Conservation (phyloP, 2,888 invertebrate genomes). For the Drosophila glabriapex region DNA sequence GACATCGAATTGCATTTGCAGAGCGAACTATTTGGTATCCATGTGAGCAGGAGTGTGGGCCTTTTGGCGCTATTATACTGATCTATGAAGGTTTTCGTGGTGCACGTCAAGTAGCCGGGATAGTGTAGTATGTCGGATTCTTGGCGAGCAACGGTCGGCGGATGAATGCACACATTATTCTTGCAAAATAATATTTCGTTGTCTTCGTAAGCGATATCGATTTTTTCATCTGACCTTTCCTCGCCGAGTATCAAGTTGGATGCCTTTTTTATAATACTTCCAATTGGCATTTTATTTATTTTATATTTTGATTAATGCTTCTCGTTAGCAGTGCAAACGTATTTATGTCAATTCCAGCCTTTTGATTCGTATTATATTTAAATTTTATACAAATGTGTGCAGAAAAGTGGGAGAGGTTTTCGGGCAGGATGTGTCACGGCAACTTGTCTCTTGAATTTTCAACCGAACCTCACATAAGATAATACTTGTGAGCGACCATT, state of each 20-base stretch:
- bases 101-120: constrained; percentile 96
- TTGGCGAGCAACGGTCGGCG: constrained; percentile 93
- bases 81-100: constrained; percentile 92
- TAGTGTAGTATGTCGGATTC: constrained; percentile 94
- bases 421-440: constrained; percentile 9
- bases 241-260: constrained; percentile 93
- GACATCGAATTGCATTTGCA: constrained; percentile 90
- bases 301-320: constrained; percentile 39
- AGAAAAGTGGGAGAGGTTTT: constrained; percentile 12
- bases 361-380: constrained; percentile 21
- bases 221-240: constrained; percentile 88
- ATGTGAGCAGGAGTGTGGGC: constrained; percentile 94
- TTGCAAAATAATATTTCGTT: constrained; percentile 95
- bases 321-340: background rate
- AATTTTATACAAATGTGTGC: constrained; percentile 12
- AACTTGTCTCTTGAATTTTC: constrained; percentile 12
- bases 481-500: constrained; percentile 13
- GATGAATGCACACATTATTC: constrained; percentile 99
- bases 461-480: constrained; percentile 20
- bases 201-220: constrained; percentile 90
- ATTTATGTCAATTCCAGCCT: constrained; percentile 13
- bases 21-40: constrained; percentile 97
- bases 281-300: constrained; percentile 90
- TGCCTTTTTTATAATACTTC: constrained; percentile 91
- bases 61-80: constrained; percentile 91